Base-by-base conservation (phyloP, 1,140 invertebrate species). In the Hycleus phaleratus region DNA sequence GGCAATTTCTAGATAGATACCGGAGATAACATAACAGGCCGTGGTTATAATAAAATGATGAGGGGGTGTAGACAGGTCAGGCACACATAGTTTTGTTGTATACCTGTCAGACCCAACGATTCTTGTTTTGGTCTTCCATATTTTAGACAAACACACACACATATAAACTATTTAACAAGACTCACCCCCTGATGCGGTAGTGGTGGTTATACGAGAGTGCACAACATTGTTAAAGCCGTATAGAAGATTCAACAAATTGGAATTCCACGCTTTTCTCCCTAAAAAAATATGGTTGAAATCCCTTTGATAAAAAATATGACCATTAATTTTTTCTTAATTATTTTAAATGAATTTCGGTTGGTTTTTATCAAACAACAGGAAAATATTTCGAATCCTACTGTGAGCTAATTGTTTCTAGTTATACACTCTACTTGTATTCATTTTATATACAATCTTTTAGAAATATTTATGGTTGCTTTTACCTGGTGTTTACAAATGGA, bases 401-500 rank as follows among this genome's bases (percentile, higher is more conserved):
- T 45, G 51, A 53, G 42, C 46, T 53, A 53, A 53, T 53, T 53
- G 51, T 53, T 53, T 53, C 40, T 53, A 42, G 43, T 46, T 52
- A 52, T 43, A 25, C 18, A 4, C 32, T 32, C 26, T 8, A 26
- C 26, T 38, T 52, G 10, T 43, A 39, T 52, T 52, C 49, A 43
- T 26, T 53, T 3, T 32, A 32, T 32, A 32, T 32, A 7, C 40
- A 53, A 12, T 46, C 42, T 45, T 25, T 32, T 32, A 4, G 48
- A 50, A 46, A 53, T 53, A 42, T 53, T 53, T 53, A 53, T 53
- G 43, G 51, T 9, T 38, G 51, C 51, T 53, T 53, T 53, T 53
- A 53, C 51, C 51, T 53, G 51, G 7, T 53, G 51, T 53, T 53
- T 53, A 53, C 51, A 53, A 53, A 53, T 53, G 51, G 51, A 53